phyloP scores from a whole-genome alignment of 2,797 vertebrate genomes.

The Rhadinocentrus ornatus region DNA sequence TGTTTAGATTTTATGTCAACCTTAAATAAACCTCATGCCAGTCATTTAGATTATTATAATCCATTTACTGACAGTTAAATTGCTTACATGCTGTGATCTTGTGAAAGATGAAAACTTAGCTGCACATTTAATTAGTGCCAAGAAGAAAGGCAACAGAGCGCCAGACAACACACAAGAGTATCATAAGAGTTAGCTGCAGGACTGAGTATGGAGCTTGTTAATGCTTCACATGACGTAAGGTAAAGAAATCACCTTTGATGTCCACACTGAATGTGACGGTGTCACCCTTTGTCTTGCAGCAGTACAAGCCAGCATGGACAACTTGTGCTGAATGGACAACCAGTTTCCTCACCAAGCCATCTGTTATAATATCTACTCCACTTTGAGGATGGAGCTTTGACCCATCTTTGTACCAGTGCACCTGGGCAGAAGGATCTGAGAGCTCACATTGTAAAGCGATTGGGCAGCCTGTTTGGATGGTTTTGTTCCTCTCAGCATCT shows the following conservation, averaged over 20 bases:
- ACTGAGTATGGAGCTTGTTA: conserved; percentile 53
- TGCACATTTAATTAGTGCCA: conserved; percentile 31
- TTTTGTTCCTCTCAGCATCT: conserved; percentile 81
- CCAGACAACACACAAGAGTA: conserved; percentile 42
- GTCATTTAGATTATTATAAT: conserved; percentile 43
- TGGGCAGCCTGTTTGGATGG: conserved; percentile 70
- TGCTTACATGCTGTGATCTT: conserved; percentile 54
- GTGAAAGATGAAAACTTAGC: conserved; percentile 30
- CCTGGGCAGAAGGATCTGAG: conserved; percentile 83
- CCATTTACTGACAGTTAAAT: conserved; percentile 29
- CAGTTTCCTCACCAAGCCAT: conserved; percentile 81
- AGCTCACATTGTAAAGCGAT: conserved; percentile 90
- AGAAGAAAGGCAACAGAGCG: conserved; percentile 47
- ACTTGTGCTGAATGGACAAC: conserved; percentile 83
- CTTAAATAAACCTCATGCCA: conserved; percentile 55
- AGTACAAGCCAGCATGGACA: conserved; percentile 88
- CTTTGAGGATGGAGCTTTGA: conserved; percentile 83
- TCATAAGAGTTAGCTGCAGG: conserved; percentile 65
- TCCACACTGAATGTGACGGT: conserved; percentile 88
- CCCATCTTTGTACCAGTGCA: conserved; percentile 92
- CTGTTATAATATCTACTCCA: conserved; percentile 79
- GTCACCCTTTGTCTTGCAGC: conserved; percentile 91
- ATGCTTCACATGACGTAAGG: conserved; percentile 45
- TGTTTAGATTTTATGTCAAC: conserved; percentile 75
- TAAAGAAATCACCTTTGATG: conserved; percentile 86